Evolutionary conservation across 2,113 vertebrate genomes (phyloP).

Genomic region (Lichenostomus cassidix): DNA sequence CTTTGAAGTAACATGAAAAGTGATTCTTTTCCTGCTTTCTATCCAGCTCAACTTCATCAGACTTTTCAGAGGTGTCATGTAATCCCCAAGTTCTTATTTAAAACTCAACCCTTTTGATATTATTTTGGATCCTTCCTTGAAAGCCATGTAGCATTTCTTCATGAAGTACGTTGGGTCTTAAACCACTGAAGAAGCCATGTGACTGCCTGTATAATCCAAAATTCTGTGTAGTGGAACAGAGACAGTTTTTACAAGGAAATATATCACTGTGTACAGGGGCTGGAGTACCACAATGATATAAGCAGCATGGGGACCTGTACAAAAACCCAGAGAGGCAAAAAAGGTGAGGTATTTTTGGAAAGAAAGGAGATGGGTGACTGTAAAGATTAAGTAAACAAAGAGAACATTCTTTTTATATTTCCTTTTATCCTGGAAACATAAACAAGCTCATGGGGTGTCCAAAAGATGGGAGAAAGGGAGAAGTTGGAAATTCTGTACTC

Average conservation of each 20-base stretch:
- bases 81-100: background rate
- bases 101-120: fast-evolving
- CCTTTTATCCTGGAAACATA: background rate
- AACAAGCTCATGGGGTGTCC: background rate
- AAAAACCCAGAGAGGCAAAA: background rate
- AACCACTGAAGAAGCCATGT: background rate
- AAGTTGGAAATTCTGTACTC: background rate
- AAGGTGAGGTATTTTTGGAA: background rate
- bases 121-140: background rate
- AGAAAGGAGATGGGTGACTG: background rate
- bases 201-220: background rate
- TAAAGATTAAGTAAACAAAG: background rate
- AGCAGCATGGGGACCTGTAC: background rate
- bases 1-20: background rate
- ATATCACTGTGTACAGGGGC: background rate
- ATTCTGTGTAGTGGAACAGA: background rate
- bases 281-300: background rate
- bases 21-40: background rate
- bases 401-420: background rate
- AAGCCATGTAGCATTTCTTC: background rate
- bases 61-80: background rate
- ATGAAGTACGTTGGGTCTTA: background rate
- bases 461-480: background rate
- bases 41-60: background rate
- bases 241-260: background rate